Conservation (phyloP, 2,797 vertebrate species). For the Hephaestus fuliginosus region DNA sequence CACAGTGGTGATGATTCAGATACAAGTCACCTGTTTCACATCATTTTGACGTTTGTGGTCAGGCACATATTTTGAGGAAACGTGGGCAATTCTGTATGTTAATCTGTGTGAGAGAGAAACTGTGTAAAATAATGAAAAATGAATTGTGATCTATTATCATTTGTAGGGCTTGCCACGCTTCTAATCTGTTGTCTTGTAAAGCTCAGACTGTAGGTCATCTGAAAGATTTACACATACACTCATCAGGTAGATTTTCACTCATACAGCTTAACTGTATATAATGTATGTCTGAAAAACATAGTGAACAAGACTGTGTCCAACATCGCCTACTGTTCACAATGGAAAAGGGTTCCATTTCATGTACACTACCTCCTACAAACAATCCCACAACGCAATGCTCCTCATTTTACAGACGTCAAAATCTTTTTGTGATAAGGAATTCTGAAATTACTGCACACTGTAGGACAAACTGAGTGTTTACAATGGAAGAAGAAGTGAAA, state of each 20-base stretch:
- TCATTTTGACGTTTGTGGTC: conserved; percentile 9
- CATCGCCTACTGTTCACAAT: background rate
- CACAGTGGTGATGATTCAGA: conserved; percentile 37
- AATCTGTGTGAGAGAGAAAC: background rate
- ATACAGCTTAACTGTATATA: too few species aligned
- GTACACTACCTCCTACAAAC: background rate
- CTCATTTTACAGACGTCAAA: background rate
- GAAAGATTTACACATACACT: too few species aligned
- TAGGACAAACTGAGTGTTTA: background rate
- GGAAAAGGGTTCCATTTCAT: background rate
- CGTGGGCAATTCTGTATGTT: background rate
- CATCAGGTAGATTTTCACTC: too few species aligned
- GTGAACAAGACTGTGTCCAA: too few species aligned
- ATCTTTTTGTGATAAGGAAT: background rate
- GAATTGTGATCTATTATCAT: too few species aligned
- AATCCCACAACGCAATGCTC: conserved; percentile 3
- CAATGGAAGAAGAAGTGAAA: background rate
- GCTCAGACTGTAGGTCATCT: too few species aligned
- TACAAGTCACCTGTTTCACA: conserved; percentile 10
- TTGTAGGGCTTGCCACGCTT: too few species aligned
- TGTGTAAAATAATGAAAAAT: too few species aligned
- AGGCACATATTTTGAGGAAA: background rate
- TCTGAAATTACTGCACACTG: background rate
- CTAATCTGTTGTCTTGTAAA: too few species aligned
- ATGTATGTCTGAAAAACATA: background rate